These are phyloP conservation scores for Phocoena sinus DNA, from an alignment of 2,113 vertebrate species.

Conservation along the genomic window DNA sequence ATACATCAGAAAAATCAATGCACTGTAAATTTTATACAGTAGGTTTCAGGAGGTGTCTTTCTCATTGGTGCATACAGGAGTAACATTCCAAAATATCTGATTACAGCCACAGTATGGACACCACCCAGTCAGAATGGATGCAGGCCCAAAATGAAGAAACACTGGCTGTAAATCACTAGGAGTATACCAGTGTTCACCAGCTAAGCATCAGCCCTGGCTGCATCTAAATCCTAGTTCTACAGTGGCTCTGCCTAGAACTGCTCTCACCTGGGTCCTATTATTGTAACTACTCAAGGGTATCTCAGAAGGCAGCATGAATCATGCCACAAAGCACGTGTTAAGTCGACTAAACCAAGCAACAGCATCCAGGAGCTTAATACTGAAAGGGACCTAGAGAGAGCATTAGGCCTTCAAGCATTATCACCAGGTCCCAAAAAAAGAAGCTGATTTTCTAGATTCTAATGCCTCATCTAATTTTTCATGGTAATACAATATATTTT, in stretches of 20 bases:
- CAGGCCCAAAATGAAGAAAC: neutral
- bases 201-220: neutral
- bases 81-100: conserved; percentile 43
- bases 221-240: conserved; percentile 57
- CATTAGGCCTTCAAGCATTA: conserved; percentile 16
- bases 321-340: conserved; percentile 48
- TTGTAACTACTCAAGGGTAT: conserved; percentile 29
- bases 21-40: conserved; percentile 33
- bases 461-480: neutral
- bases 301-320: neutral
- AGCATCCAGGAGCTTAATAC: neutral
- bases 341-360: conserved; percentile 40
- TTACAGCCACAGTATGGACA: neutral
- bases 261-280: conserved; percentile 40
- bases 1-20: conserved; percentile 55
- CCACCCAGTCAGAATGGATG: conserved; percentile 18
- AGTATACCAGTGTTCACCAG: neutral
- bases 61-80: neutral
- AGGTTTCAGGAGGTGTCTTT: conserved; percentile 64
- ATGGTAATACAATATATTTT: conserved; percentile 24
- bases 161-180: neutral
- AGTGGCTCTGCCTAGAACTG: conserved; percentile 22
- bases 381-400: neutral
- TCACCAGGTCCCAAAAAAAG: neutral
- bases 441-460: conserved; percentile 23